Base-by-base conservation (phyloP, 1,140 invertebrate genomes). In the Pseudachorutes palmiensis region DNA sequence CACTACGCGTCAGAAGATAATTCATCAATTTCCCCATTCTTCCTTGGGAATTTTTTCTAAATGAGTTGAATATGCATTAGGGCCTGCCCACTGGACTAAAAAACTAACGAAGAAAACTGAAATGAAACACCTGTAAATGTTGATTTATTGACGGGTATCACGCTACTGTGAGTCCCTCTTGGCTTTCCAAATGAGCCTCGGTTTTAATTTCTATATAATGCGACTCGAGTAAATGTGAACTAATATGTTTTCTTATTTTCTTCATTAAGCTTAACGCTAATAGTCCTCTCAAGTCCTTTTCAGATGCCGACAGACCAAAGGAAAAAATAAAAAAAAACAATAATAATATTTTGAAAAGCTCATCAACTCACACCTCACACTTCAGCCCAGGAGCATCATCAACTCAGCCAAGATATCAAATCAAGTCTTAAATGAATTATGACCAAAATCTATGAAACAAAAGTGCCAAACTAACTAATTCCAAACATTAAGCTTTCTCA, bases 131-230 rank as follows among this genome's bases (percentile, higher is more conserved):
- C 69, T 70, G 71, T 67, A 72, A 70, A 72, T 70, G 66, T 72
- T 72, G 71, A 72, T 72, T 72, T 72, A 72, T 72, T 62, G 57
- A 16, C 32, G 48, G 60, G 33, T 70, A 58, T 65, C 71, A 72
- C 68, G 71, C 71, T 62, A 70, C 55, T 62, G 66, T n/a, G 30
- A 32, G 24, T 48, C 14, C 48, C 61, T 26, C 31, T 36, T 5
- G 12, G 3, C 59, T 61, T 30, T 61, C 9, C 61, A 3, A 41
- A 60, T 16, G 58, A 55, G 24, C 51, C 36, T 19, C 51, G 5
- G 36, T 19, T 55, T 55, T 55, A 55, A 55, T 55, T 55, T 55
- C 3, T 26, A 19, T 5, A 14, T 55, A 55, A 55, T 45, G 24
- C 24, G 51, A 55, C 12, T 12, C 24, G 14, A 41, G 5, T 12